phyloP scores from a whole-genome alignment of 2,113 vertebrate genomes.

The Philantomba maxwellii region DNA sequence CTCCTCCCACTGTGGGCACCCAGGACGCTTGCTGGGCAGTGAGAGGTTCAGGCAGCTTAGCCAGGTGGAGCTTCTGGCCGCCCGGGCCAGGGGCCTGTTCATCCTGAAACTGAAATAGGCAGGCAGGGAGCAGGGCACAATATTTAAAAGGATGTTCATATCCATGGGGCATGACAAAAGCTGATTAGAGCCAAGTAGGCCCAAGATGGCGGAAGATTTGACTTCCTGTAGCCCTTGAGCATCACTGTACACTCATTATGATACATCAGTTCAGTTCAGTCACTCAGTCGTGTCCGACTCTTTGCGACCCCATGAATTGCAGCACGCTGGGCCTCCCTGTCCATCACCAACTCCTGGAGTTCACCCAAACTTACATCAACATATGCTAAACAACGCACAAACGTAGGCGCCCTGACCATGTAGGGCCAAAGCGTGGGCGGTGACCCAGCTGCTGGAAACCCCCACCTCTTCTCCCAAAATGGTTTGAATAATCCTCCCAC shows the following conservation, averaged over 20 bases:
- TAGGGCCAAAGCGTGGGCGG: background rate
- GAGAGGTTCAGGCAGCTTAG: rapidly evolving
- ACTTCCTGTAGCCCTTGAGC: background rate
- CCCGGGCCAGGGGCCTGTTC: background rate
- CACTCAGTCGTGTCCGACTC: too few species aligned
- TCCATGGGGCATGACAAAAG: background rate
- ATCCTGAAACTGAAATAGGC: background rate
- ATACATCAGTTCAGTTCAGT: background rate
- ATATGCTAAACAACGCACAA: background rate
- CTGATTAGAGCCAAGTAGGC: background rate
- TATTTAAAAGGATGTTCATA: background rate
- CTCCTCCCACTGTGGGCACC: rapidly evolving
- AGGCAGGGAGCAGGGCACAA: background rate
- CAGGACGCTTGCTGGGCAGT: rapidly evolving
- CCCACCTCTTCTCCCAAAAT: background rate
- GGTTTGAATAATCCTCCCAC: background rate
- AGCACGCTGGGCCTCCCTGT: background rate
- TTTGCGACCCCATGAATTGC: too few species aligned
- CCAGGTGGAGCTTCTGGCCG: rapidly evolving
- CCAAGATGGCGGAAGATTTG: background rate
- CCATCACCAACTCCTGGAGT: background rate
- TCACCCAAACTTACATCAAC: background rate
- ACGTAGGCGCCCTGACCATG: rapidly evolving
- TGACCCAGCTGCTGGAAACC: background rate
- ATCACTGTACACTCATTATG: background rate